phyloP scores from a whole-genome alignment of 2,797 vertebrate species.

The Remorina albescens region DNA sequence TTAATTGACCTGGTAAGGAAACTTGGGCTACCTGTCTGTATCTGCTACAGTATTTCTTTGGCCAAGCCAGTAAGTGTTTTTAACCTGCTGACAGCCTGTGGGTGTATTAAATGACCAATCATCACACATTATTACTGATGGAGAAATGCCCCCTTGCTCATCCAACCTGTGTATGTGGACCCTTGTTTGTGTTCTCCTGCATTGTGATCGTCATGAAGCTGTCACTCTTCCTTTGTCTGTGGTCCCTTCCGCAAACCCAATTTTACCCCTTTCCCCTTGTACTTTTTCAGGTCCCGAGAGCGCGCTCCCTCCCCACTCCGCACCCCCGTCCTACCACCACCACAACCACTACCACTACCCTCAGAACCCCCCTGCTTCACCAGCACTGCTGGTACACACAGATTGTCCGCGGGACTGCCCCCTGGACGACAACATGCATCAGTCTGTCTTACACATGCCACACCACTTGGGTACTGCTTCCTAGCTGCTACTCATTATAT shows the following conservation, averaged over 20 bases:
- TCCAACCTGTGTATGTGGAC: constrained; percentile 39
- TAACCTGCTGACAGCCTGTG: constrained; percentile 8
- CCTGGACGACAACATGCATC: constrained; percentile 87
- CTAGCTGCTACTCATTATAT: constrained; percentile 70
- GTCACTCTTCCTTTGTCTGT: constrained; percentile 49
- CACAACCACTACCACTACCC: constrained; percentile 77
- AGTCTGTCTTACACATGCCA: constrained; percentile 86
- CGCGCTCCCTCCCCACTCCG: constrained; percentile 81
- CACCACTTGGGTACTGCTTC: constrained; percentile 84
- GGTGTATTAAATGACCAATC: no score
- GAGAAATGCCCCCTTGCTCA: not conserved
- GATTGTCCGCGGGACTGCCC: constrained; percentile 83
- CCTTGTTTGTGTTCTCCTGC: constrained; percentile 55
- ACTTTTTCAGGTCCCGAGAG: constrained; percentile 85
- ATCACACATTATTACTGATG: constrained; percentile 15
- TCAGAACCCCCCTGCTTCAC: constrained; percentile 84
- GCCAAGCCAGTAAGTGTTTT: constrained; percentile 11
- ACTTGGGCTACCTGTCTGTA: constrained; percentile 17
- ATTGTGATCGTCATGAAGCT: constrained; percentile 55
- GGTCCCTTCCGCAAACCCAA: constrained; percentile 62
- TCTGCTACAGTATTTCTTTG: not conserved
- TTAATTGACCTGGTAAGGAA: constrained; percentile 15
- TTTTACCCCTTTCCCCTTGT: constrained; percentile 72
- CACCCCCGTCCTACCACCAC: constrained; percentile 77
- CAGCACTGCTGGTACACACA: constrained; percentile 85